Base-by-base conservation (phyloP, 2,113 vertebrate genomes). In the Seriola quinqueradiata region DNA sequence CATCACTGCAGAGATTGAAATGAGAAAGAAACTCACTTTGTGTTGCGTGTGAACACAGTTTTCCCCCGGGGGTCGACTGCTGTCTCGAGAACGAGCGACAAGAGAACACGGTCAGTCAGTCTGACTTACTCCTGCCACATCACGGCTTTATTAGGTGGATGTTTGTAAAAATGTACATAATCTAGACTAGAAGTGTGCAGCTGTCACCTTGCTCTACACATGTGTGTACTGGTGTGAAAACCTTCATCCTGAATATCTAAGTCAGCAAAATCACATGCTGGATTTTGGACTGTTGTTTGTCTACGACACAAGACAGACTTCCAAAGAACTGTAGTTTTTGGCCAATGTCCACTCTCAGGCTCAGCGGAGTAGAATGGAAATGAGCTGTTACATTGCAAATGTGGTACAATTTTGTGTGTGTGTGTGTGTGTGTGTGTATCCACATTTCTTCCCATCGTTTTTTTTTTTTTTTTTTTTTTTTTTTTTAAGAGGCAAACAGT, bases 361-460 rank as follows among this genome's bases (percentile, higher is more conserved):
- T 46, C 36, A 59, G 21, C 44, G 38, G 36, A 74, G 59, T 19
- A 44, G 65, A 68, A 28, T 82, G 44, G 50, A 77, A 59, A 80
- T 44, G 32, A 84, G 74, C 59, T 72, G 58, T 44, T 54, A 57
- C 72, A 67, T 67, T 61, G 66, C 40, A 65, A 68, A 82, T 66
- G 32, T 40, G 19, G 59, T 10, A 66, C 23, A 55, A 42, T 10
- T n/a, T 34, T 34, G 46, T 61, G 58, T 71, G 11, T 52, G 70
- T 54, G 42, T 21, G 48, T 10, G n/a, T 65, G 67, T 5, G 14
- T 14, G 25, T 32, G 28, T 34, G 46, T 61, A 50, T 32, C 10
- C 59, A 63, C 55, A 50, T 81, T 66, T 79, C 48, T 66, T 52
- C 42, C 61, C 8, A 8, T 34, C 0, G 46, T 82, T 32, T 77